Evolutionary conservation across 2,113 vertebrate genomes (phyloP), one percentile per base, ranked within the genome.

Genomic region (Glaucomys volans): DNA sequence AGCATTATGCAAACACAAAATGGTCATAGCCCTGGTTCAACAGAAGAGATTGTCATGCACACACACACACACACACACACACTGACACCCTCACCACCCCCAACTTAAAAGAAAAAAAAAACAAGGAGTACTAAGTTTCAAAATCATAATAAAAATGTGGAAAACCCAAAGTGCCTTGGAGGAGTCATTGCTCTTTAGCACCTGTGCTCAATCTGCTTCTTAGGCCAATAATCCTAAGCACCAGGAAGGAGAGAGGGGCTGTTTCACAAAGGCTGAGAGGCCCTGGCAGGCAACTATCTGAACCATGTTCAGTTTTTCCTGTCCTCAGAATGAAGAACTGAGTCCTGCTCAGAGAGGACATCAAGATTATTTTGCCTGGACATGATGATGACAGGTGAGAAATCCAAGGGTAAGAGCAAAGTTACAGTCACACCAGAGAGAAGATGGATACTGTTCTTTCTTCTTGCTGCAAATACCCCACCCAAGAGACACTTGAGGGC

Each of bases 1-100:
- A 96, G 81, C 87, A 93, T 91, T 93, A 96, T 96, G 91, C 64
- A 97, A 69, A 95, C 87, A 50, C 54, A 5, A 32, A 91, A 85
- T 32, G 47, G 64, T 90, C 72, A 88, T 40, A n/a, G 44, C 26
- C 32, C 35, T 54, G 1, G 12, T 81, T 87, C 12, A 24, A 40
- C 81, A 72, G 37, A 95, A 84, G 35, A 82, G 42, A 69, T 32
- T 47, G 47, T 93, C 40, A 81, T 1, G 4, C 30, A 52, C 40
- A 30, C 54, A 40, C 14, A 35, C 52, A n/a, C 8, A 8, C 28
- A 75, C 44, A 37, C 17, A 72, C 37, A 59, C 50, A 91, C n/a
- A 16, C 37, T n/a, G n/a, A 77, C 52, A 66, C 26, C 40, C 12
- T 35, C 28, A 80, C 35, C 4, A 62, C 14, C 54, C 30, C 9